These are phyloP conservation scores for Pocillopora damicornis DNA, from an alignment of 64 coral and sea anemone genomes.

Conservation along the genomic window DNA sequence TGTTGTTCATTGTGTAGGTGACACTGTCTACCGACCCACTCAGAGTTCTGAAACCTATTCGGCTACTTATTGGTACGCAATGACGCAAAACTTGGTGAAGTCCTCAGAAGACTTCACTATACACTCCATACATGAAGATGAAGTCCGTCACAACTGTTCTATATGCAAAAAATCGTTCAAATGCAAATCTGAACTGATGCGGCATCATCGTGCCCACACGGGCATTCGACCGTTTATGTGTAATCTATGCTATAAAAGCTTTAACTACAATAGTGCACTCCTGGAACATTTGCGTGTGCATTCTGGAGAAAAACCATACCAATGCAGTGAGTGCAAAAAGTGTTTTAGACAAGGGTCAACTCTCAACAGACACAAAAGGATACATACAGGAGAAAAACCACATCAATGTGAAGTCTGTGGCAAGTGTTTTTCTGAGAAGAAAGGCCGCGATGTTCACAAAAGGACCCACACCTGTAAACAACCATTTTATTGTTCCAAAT, in stretches of 20 bases:
- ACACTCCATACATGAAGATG: background rate
- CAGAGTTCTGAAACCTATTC: background rate
- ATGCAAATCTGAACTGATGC: background rate
- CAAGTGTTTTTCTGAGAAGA: slow-evolving; percentile 18
- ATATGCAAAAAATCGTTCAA: background rate
- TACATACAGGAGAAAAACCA: slow-evolving; percentile 38
- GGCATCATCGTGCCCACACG: background rate
- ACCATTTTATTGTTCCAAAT: slow-evolving; percentile 19
- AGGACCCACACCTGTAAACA: background rate
- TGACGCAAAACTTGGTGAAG: background rate
- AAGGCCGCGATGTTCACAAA: background rate
- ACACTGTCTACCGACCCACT: too few relatives aligned
- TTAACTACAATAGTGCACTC: slow-evolving; percentile 5
- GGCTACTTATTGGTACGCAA: background rate
- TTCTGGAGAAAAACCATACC: slow-evolving; percentile 41
- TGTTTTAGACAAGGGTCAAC: slow-evolving; percentile 38
- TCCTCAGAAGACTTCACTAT: background rate
- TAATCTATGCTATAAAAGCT: background rate
- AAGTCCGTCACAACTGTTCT: background rate
- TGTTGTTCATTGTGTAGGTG: too few relatives aligned
- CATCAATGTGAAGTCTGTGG: slow-evolving; percentile 45
- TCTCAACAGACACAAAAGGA: slow-evolving; percentile 41
- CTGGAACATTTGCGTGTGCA: slow-evolving; percentile 12
- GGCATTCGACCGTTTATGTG: background rate
- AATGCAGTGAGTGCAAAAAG: slow-evolving; percentile 7